Base-by-base conservation (phyloP, 2,797 vertebrate genomes). In the Sitta carolinensis region DNA sequence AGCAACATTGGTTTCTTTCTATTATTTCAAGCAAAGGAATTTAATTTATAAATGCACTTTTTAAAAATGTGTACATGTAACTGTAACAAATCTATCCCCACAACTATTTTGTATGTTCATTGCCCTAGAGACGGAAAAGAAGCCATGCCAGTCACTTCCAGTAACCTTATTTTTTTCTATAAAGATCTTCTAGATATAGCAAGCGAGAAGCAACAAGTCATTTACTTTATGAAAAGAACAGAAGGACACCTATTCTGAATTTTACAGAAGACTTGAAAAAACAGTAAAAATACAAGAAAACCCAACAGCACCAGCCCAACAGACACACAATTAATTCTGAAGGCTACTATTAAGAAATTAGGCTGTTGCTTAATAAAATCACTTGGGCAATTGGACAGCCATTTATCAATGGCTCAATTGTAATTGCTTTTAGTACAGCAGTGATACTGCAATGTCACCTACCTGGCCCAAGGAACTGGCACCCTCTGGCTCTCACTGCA, bases 401-500 rank as follows among this genome's bases (percentile, higher is more conserved):
- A 25, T 69, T 84, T 66, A 50, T 66, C 54, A 75, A 12, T 1
- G 7, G 25, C 38, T 55, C 58, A 48, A 13, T 36, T 64, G 34
- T 27, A 3, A 62, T 0, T 13, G 23, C 15, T 77, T 47, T 23
- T 30, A 57, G 13, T 16, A 13, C 2, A 58, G 58, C 55, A 94
- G 55, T 9, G 76, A 6, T 4, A 22, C 6, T 10, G 55, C 8
- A 2, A 12, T 30, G 34, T 23, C 34, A 93, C 63, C 29, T 98
- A 99, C 99, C 99, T 97, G 99, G 99, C 81, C 99, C 99, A 27
- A 99, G 98, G 96, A 99, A 99, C 97, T 99, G 99, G 97, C 99
- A 99, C 36, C 99, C 99, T 51, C 99, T 98, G 63, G 99, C 99
- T 89, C 99, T 98, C 58, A 99, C 99, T 14, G 99, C 99, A 32